Evolutionary conservation across 2,113 vertebrate species (phyloP), one percentile per base, ranked within the genome.

Genomic region (Bettongia penicillata): DNA sequence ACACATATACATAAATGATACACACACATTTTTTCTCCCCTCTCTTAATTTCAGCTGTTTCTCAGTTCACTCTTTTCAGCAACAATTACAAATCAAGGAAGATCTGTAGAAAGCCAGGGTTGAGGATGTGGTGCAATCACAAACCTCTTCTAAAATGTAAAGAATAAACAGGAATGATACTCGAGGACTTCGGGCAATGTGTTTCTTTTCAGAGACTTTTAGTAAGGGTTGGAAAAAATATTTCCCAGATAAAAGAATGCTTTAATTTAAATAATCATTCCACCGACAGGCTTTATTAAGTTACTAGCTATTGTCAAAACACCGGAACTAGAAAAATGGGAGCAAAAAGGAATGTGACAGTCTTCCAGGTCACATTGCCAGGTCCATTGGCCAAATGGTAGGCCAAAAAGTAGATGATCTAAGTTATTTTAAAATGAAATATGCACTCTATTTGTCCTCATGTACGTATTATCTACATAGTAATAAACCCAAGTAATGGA

Each of bases 401-500:
- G 9, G 11, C 43, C 93, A 89, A 93, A 89, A 93, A 11, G 2
- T 23, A 23, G n/a, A 84, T 95, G 37, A 61, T n/a, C 0, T 92
- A n/a, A 84, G 31, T n/a, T 47, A 89, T 90, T 8, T 61, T 16
- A 0, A 0, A 57, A 77, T 14, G 84, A 93, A 8, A 92, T 48
- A 89, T 43, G 26, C 28, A 90, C 89, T 0, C 22, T 89, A 92
- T 57, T 1, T 89, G 52, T 55, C 93, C 91, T 91, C 47, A 91
- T 57, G 89, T 89, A 10, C 91, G 2, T 47, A 52, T 90, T 51
- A 84, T 68, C 22, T 51, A 91, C 53, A 91, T 92, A 28, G 0
- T 50, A 89, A 96, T 12, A 94, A 10, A 61, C 43, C 93, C 96
- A 97, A 37, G 19, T 19, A 90, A 94, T 53, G 4, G 89, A 48